Evolutionary conservation across 2,888 invertebrate genomes (phyloP), one percentile per base, ranked within the genome.

Genomic region (Drosophila putrida): DNA sequence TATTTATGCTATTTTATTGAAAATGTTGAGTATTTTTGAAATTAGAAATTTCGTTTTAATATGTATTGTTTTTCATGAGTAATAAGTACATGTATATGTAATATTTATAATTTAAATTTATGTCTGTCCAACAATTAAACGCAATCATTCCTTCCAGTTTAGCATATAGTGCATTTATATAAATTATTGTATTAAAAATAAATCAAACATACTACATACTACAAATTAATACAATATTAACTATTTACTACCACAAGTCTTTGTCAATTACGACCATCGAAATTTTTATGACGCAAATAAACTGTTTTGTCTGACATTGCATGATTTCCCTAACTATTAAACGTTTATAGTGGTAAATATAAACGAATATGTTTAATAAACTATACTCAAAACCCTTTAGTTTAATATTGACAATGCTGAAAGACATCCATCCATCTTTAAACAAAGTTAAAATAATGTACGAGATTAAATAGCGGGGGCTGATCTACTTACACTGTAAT

Each of bases 91-190:
- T 13, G 13, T 39, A 15, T 41, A 13, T 53, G 20, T 38, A 13
- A 38, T 36, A 36, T 36, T 36, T 59, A 50, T 83, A 67, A 65
- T 70, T 75, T 75, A 72, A 58, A 69, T 66, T 78, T 81, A 65
- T 85, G 82, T 82, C 61, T 75, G 77, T 77, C 77, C 85, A 85
- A 70, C 72, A 88, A 82, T 88, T 76, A 67, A 82, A 80, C 65
- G 86, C 83, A 83, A 88, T 86, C 83, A 83, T 83, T 83, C 88
- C 83, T 83, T 83, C 83, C 83, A 83, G 75, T 71, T 75, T 82
- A 88, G 88, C 86, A 67, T 88, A 77, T 76, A 82, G 80, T 82
- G 80, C 75, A 83, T 75, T 87, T 68, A 84, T 71, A 85, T 77
- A 80, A 85, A 85, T 69, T 77, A 88, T 65, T 88, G 70, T 86